These are phyloP conservation scores for Hylia prasina DNA, from an alignment of 2,113 vertebrate species.

Conservation along the genomic window DNA sequence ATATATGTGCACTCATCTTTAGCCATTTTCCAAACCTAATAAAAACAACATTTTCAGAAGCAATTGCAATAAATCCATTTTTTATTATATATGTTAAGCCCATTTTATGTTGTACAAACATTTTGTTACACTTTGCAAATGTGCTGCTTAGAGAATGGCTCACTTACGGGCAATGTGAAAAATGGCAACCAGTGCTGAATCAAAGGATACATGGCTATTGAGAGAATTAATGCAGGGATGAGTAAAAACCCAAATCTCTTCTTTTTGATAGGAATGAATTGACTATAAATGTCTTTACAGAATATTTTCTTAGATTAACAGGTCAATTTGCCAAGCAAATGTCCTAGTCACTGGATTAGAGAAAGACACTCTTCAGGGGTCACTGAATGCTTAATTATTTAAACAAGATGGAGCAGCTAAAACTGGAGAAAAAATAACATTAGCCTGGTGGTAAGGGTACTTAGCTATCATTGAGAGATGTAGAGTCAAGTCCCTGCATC, in stretches of 20 bases:
- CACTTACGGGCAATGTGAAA: neutral
- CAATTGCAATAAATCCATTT: neutral
- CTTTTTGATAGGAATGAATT: neutral
- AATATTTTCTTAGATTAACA: neutral
- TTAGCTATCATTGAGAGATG: neutral
- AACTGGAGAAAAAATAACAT: neutral
- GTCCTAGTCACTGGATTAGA: neutral
- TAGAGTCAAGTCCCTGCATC: neutral
- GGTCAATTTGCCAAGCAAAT: neutral
- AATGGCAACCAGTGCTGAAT: neutral
- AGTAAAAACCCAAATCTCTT: neutral
- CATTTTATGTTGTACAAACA: neutral
- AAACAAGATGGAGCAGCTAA: neutral
- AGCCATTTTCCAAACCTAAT: neutral
- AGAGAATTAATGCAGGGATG: neutral
- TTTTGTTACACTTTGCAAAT: neutral
- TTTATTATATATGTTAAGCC: neutral
- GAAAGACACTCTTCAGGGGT: neutral
- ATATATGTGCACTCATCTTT: neutral
- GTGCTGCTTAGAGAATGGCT: neutral
- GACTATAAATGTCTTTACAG: neutral
- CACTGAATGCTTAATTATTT: slow-evolving; percentile 23
- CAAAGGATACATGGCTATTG: neutral
- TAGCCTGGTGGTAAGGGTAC: neutral
- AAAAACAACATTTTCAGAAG: neutral